Evolutionary conservation across 2,888 invertebrate species (phyloP), one percentile per base, ranked within the genome.

Genomic region (Coleophora deauratella): DNA sequence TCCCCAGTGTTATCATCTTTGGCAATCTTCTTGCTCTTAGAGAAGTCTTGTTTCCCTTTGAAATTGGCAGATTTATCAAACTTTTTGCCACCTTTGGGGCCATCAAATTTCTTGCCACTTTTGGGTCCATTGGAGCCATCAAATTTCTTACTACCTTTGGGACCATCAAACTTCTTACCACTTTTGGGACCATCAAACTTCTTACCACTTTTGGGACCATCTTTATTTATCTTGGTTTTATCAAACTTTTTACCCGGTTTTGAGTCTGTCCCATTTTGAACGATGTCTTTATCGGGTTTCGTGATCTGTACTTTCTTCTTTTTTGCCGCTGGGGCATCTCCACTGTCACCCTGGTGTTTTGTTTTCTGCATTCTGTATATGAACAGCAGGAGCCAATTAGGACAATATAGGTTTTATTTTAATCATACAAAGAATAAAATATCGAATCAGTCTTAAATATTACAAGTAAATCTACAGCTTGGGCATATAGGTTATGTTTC

Each of bases 341-440:
- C 72, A 13, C 57, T 31, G 11, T 10, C 61, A 27, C 47, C 54
- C 65, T 77, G 81, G 55, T 81, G 70, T 57, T 81, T 82, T 40
- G 66, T 52, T 70, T 80, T 78, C 51, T 76, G 76, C 81, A 84
- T 81, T 42, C 31, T 31, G 6, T 35, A n/a, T n/a, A n/a, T n/a
- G n/a, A n/a, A n/a, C n/a, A 21, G 21, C 6, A 21, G 6, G 21
- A 21, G 21, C 21, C 3, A 21, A n/a, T n/a, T n/a, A n/a, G n/a
- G n/a, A n/a, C n/a, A n/a, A n/a, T n/a, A n/a, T n/a, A n/a, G n/a
- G n/a, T n/a, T n/a, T n/a, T n/a, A n/a, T n/a, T n/a, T n/a, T n/a
- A n/a, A n/a, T n/a, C n/a, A n/a, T n/a, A n/a, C n/a, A n/a, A n/a
- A n/a, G n/a, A n/a, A n/a, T n/a, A n/a, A n/a, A n/a, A n/a, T n/a